Conservation (phyloP, 2,888 invertebrate genomes). For the Odontothrips loti region DNA sequence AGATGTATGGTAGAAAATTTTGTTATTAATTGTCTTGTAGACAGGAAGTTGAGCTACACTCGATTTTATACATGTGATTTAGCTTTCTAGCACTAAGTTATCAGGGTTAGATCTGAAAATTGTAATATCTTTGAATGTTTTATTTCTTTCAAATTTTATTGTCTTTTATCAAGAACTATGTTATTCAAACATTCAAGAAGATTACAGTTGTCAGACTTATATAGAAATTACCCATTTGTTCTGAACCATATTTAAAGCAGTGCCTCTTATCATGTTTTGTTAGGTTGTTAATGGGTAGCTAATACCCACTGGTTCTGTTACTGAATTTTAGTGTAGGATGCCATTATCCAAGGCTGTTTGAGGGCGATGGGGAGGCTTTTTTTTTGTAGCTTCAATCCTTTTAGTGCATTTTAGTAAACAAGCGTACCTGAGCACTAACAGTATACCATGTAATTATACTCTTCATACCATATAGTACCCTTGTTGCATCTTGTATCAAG, state of each 20-base stretch:
- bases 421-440: conserved; percentile 4
- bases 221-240: background rate
- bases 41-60: background rate
- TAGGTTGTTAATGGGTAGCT: conserved; percentile 7
- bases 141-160: background rate
- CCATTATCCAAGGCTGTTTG: background rate
- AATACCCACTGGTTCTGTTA: conserved; percentile 1
- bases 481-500: background rate
- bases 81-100: conserved; percentile 8
- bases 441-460: background rate
- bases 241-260: background rate
- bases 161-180: background rate
- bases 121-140: background rate
- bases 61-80: background rate
- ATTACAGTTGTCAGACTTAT: background rate
- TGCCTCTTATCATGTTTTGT: background rate
- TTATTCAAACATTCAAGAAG: background rate
- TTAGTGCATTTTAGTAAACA: conserved; percentile 5
- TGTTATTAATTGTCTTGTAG: background rate
- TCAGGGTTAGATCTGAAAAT: background rate
- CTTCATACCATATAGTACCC: background rate
- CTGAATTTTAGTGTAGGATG: background rate
- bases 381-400: background rate
- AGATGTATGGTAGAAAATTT: background rate
- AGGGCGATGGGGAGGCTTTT: background rate